Percentiles rank a stretch among this genome's conserved stretches.
Conservation (phyloP, 2,888 invertebrate genomes). For the Falcaria lacertinaria region DNA sequence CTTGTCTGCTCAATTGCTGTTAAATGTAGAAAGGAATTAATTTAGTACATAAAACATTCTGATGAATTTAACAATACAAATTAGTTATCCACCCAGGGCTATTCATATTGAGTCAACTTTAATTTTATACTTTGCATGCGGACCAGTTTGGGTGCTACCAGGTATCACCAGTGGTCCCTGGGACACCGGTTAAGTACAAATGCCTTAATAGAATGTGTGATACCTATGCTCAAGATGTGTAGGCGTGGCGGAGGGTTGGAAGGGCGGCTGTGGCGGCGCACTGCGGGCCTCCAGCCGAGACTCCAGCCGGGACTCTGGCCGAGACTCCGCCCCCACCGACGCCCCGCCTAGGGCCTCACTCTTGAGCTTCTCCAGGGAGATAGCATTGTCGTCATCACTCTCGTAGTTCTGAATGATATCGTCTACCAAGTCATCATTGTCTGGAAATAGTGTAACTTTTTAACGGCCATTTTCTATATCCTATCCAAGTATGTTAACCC, state of each 20-base stretch:
- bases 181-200: no score
- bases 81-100: no score
- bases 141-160: no score
- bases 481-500: no score
- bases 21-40: no score
- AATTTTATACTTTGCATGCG: no score
- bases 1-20: no score
- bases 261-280: slow-evolving; percentile 88
- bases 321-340: slow-evolving; percentile 35
- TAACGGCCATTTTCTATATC: no score
- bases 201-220: background rate
- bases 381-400: slow-evolving; percentile 85
- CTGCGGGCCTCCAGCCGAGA: slow-evolving; percentile 51
- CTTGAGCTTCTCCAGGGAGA: slow-evolving; percentile 88
- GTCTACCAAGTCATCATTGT: slow-evolving; percentile 54
- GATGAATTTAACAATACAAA: no score
- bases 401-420: slow-evolving; percentile 70
- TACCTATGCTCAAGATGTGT: slow-evolving; percentile 88
- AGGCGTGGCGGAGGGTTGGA: slow-evolving; percentile 95
- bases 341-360: slow-evolving; percentile 76
- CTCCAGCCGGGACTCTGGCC: slow-evolving; percentile 43
- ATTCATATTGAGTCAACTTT: no score
- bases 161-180: background rate
- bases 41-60: no score
- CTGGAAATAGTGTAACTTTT: slow-evolving; percentile 36